A percentile compares a stretch with the other conserved stretches of the same genome.
Evolutionary conservation across 2,113 vertebrate species (phyloP).

Genomic region (Prochilodus magdalenae): DNA sequence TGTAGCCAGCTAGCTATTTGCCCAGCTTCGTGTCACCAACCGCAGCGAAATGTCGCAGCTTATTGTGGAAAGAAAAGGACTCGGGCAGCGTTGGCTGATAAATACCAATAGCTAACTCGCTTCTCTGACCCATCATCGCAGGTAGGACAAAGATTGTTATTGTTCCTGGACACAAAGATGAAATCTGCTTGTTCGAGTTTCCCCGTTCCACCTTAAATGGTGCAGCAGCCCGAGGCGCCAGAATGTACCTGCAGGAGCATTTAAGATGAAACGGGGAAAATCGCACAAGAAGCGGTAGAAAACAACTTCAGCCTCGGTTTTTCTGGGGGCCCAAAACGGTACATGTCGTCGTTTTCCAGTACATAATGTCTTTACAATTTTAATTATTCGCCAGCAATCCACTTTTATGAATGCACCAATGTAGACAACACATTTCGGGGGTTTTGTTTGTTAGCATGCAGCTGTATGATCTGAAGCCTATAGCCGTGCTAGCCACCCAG

Average conservation of each 20-base stretch:
- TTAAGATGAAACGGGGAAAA: too few relatives aligned
- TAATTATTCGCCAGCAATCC: too few relatives aligned
- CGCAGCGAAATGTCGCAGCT: not conserved
- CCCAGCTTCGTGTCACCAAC: not conserved
- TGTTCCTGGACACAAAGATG: not conserved
- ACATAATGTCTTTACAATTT: too few relatives aligned
- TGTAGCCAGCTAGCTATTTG: too few relatives aligned
- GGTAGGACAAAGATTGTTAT: slow-evolving; percentile 45
- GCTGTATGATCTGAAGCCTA: not conserved
- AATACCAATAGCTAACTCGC: slow-evolving; percentile 11
- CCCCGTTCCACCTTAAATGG: too few relatives aligned
- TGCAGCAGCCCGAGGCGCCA: too few relatives aligned
- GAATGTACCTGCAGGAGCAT: too few relatives aligned
- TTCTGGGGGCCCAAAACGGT: slow-evolving; percentile 38
- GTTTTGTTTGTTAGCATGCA: not conserved
- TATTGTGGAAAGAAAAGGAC: not conserved
- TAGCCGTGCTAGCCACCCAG: not conserved
- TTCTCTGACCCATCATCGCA: slow-evolving; percentile 29
- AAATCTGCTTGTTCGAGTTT: too few relatives aligned
- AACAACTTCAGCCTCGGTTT: not conserved
- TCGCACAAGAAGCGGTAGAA: too few relatives aligned
- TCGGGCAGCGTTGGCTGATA: slow-evolving; percentile 8
- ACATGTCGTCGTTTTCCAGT: not conserved
- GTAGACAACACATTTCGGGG: not conserved
- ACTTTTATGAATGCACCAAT: too few relatives aligned